Conservation (phyloP, 2,113 vertebrate species). For the Thalassarche chlororhynchos region DNA sequence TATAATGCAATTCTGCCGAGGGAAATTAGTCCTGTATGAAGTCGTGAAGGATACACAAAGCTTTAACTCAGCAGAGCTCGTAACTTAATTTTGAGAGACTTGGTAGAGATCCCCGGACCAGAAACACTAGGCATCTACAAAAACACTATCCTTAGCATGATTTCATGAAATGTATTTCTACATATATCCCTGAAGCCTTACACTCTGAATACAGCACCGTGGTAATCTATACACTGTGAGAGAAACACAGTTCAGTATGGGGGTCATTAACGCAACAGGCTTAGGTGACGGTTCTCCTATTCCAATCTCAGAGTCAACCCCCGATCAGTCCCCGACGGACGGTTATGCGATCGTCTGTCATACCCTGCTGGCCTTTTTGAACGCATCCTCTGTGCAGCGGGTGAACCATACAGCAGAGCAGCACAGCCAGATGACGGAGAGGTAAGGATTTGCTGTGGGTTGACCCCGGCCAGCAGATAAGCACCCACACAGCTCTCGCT, state of each 20-base stretch:
- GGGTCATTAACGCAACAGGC: neutral
- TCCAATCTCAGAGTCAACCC: neutral
- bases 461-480: neutral
- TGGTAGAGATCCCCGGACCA: neutral
- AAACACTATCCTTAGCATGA: neutral
- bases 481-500: neutral
- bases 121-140: neutral
- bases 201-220: neutral
- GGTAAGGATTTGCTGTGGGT: neutral
- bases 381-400: neutral
- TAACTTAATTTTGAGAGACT: neutral
- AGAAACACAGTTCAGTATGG: neutral
- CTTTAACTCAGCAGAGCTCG: neutral
- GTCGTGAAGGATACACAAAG: neutral
- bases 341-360: rapidly evolving
- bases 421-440: neutral
- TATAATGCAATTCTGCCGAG: neutral
- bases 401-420: rapidly evolving
- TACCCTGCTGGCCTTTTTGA: neutral
- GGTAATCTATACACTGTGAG: neutral
- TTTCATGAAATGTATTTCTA: neutral
- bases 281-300: neutral
- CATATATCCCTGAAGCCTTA: neutral
- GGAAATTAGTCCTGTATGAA: neutral
- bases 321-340: neutral